A percentile compares a stretch with the other conserved stretches of the same genome.
Conservation (phyloP, 2,888 invertebrate species). For the Sminthurinus aureus region DNA sequence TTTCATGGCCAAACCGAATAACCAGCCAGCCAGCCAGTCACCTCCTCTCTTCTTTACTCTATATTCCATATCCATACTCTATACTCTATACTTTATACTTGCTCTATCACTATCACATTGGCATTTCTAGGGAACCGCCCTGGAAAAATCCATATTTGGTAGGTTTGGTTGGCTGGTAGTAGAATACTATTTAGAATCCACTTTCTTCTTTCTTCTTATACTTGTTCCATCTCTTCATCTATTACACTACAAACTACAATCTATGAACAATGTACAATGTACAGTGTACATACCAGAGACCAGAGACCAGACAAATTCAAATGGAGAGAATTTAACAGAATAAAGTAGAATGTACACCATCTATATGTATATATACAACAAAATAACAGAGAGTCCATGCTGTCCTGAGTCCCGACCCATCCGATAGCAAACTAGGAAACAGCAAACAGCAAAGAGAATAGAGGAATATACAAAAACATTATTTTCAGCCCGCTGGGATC, state of each 20-base stretch:
- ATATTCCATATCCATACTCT: no score
- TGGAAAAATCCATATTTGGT: slow-evolving; percentile 46
- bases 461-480: slow-evolving; percentile 7
- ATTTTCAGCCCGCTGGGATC: slow-evolving; percentile 29
- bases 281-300: no score
- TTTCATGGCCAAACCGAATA: slow-evolving; percentile 22
- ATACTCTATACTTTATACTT: background rate
- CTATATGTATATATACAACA: no score
- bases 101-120: slow-evolving; percentile 19
- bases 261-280: no score
- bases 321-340: no score
- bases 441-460: background rate
- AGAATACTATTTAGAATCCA: slow-evolving; percentile 25
- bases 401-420: slow-evolving; percentile 10
- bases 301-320: no score
- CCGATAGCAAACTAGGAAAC: background rate
- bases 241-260: no score
- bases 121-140: slow-evolving; percentile 42
- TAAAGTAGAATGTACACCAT: no score
- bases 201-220: no score
- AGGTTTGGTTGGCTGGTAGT: no score
- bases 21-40: slow-evolving; percentile 5
- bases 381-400: background rate
- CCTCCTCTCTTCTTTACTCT: slow-evolving; percentile 1
- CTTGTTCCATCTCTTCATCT: no score